These are phyloP conservation scores for Mixornis gularis DNA, from an alignment of 2,113 vertebrate species.

Conservation along the genomic window DNA sequence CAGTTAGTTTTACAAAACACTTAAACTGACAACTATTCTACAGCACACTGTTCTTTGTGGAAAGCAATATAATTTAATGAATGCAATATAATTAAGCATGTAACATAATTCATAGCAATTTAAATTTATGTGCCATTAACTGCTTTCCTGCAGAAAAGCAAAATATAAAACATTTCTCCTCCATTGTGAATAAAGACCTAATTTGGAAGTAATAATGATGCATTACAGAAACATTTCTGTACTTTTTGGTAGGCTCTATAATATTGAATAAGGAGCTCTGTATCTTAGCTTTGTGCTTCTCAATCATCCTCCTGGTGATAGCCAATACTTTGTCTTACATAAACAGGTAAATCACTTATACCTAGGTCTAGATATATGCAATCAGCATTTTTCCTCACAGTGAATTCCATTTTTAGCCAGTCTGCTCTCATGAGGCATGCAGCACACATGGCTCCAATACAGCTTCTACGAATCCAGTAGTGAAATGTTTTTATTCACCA, in stretches of 20 bases:
- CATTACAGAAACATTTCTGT: neutral
- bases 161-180: constrained; percentile 18
- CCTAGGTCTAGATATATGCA: neutral
- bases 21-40: constrained; percentile 13
- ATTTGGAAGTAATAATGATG: neutral
- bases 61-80: constrained; percentile 1
- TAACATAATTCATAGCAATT: neutral
- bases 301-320: neutral
- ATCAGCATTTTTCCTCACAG: neutral
- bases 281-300: neutral
- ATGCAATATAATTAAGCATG: neutral
- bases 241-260: neutral
- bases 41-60: neutral
- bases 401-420: neutral
- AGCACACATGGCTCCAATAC: neutral
- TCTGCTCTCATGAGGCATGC: neutral
- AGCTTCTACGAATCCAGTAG: neutral
- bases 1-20: neutral
- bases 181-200: neutral
- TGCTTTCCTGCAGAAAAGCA: neutral
- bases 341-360: neutral
- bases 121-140: neutral
- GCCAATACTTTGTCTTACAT: neutral
- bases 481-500: neutral
- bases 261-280: neutral